Percentiles rank a stretch among this genome's conserved stretches.
phyloP scores from a whole-genome alignment of 2,888 invertebrate genomes.

The Vanessa cardui region DNA sequence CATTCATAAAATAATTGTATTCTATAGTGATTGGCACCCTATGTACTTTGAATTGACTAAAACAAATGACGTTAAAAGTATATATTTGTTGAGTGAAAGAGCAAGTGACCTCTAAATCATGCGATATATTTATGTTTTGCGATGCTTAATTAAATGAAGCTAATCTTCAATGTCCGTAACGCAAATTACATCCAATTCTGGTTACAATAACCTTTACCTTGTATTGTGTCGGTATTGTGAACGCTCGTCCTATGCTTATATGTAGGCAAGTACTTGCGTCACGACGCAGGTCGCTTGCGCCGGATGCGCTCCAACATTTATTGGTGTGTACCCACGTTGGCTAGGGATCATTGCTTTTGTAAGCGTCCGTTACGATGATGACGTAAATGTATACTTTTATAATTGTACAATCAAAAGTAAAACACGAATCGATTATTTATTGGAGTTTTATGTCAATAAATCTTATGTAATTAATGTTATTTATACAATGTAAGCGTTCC shows the following conservation, averaged over 20 bases:
- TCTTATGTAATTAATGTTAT: not conserved
- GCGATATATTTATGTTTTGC: slow-evolving; percentile 19
- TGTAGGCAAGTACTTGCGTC: slow-evolving; percentile 48
- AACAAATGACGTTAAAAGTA: not conserved
- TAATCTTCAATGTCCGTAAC: slow-evolving; percentile 43
- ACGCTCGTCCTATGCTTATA: slow-evolving; percentile 34
- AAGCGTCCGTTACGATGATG: slow-evolving; percentile 1
- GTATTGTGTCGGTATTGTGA: slow-evolving; percentile 52
- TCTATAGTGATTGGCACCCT: no score
- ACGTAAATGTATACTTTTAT: not conserved
- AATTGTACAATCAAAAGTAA: not conserved
- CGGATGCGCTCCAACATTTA: slow-evolving; percentile 45
- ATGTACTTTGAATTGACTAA: not conserved
- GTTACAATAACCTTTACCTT: slow-evolving; percentile 77
- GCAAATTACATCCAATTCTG: slow-evolving; percentile 63
- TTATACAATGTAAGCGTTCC: not conserved
- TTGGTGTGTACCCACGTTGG: slow-evolving; percentile 39
- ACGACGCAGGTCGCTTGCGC: slow-evolving; percentile 40
- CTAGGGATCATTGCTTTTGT: slow-evolving; percentile 40
- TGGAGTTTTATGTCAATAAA: not conserved
- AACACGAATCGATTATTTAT: not conserved
- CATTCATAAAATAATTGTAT: no score
- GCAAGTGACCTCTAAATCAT: not conserved
- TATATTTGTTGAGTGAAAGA: not conserved
- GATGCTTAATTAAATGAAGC: slow-evolving; percentile 33